A percentile compares a stretch with the other conserved stretches of the same genome.
These are phyloP conservation scores for Matsumyia berberina DNA, from an alignment of 2,888 invertebrate genomes.

Conservation along the genomic window DNA sequence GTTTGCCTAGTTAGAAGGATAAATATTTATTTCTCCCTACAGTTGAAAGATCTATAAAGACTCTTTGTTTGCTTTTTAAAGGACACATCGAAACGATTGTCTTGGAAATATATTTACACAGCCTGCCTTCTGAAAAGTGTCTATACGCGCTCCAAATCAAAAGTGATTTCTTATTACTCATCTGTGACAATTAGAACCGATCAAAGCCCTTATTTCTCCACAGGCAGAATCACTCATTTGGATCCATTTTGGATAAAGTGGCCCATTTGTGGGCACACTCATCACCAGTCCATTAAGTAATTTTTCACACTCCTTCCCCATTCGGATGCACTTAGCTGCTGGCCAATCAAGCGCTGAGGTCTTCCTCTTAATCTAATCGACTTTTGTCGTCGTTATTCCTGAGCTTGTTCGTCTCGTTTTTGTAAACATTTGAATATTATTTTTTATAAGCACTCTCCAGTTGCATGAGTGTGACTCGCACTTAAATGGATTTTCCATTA, in stretches of 20 bases:
- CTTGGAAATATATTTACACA: not conserved
- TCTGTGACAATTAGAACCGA: slow-evolving; percentile 9
- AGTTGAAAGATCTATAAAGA: no score
- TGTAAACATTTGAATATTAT: slow-evolving; percentile 34
- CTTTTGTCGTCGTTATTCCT: slow-evolving; percentile 28
- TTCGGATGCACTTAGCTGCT: slow-evolving; percentile 51
- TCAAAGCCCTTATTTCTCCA: slow-evolving; percentile 5
- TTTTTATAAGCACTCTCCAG: slow-evolving; percentile 19
- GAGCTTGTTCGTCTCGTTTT: slow-evolving; percentile 15
- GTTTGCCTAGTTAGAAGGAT: no score
- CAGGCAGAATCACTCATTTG: slow-evolving; percentile 46
- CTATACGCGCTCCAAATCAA: not conserved
- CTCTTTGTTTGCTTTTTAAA: no score
- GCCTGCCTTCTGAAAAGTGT: not conserved
- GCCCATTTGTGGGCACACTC: slow-evolving; percentile 36
- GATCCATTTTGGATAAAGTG: slow-evolving; percentile 40
- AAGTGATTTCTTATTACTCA: not conserved
- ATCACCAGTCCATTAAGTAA: slow-evolving; percentile 61
- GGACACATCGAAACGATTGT: not conserved
- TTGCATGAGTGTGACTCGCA: slow-evolving; percentile 34
- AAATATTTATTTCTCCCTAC: no score
- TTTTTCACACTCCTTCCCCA: slow-evolving; percentile 63
- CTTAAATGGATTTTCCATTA: slow-evolving; percentile 62
- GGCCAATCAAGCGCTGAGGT: slow-evolving; percentile 16
- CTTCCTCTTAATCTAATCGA: slow-evolving; percentile 48